These are phyloP conservation scores for Carcinoscorpius rotundicauda DNA, from an alignment of 1,140 invertebrate species.

Conservation along the genomic window DNA sequence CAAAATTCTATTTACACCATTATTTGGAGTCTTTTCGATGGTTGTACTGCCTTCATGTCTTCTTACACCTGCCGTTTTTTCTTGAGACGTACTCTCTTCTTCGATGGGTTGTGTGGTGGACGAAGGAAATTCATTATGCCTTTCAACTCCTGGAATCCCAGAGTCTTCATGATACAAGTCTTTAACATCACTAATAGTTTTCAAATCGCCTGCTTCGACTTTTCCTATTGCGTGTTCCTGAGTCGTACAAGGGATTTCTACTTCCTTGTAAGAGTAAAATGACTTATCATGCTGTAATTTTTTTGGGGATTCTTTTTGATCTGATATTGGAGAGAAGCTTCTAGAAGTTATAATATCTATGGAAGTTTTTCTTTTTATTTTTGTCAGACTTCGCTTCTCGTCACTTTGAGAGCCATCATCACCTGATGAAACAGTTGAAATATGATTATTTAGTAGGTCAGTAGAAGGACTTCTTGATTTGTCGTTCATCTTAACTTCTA, in stretches of 20 bases:
- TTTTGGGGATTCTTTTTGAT: too few species aligned
- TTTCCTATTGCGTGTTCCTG: too few species aligned
- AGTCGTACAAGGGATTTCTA: too few species aligned
- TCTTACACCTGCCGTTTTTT: too few species aligned
- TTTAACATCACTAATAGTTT: background rate
- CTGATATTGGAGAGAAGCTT: too few species aligned
- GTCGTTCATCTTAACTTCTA: too few species aligned
- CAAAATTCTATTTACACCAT: background rate
- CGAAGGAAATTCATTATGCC: background rate
- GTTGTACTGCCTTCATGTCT: background rate
- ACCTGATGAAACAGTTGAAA: background rate
- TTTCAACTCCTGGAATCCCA: background rate
- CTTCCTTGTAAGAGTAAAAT: too few species aligned
- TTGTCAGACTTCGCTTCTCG: background rate
- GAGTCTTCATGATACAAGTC: slow-evolving; percentile 8
- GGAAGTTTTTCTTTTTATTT: background rate
- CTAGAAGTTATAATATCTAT: background rate
- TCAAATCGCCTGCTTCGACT: too few species aligned
- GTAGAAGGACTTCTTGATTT: background rate
- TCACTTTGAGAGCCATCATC: background rate
- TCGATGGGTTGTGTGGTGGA: background rate
- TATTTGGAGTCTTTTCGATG: background rate
- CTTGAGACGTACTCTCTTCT: background rate
- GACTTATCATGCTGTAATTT: too few species aligned
- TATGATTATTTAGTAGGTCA: background rate